Evolutionary conservation across 1,140 invertebrate genomes (phyloP), one percentile per base, ranked within the genome.

Genomic region (silkworm (Bombyx mori)): DNA sequence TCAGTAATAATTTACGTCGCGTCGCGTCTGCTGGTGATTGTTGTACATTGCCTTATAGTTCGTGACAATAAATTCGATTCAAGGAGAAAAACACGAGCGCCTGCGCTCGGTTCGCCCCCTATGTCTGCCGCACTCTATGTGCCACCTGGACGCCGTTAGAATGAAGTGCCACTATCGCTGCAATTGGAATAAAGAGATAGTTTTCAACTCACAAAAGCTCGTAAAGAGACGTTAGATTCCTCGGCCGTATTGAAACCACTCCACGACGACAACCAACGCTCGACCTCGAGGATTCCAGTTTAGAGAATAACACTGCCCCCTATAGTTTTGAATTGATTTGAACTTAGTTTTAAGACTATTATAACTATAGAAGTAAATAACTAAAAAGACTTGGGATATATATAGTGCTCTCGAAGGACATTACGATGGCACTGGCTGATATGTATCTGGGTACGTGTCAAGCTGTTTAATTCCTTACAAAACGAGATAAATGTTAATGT

Each of bases 141-240:
- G 77, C 74, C 69, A 64, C 69, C 67, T 73, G 73, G 82, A 86
- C 82, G 69, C 79, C 75, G 75, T 82, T 87, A 89, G 85, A 86
- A 89, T 89, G 88, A 87, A 87, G 93, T 94, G 91, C 92, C 91
- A 90, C 88, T 95, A 95, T 91, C 92, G 91, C 79, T 95, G 94
- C 91, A 94, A 93, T 89, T 95, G 94, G 94, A 95, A 94, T 88
- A 92, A 93, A 88, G 94, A 95, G 88, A 95, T 95, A 87, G 93
- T 96, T 88, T 92, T 96, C 88, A 95, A 95, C 88, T 95, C 94
- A 79, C 93, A 96, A 83, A 96, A 96, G 89, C 90, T 96, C 71
- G 94, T 96, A 66, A 96, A 96, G 88, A 94, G 94, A 94, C 94
- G 94, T 89, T 87, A 87, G 84, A 69, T 67, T 62, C 55, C 52